Percentiles rank a stretch among this genome's conserved stretches.
Conservation (phyloP, 1,140 invertebrate genomes). For the Drosophila dunni region DNA sequence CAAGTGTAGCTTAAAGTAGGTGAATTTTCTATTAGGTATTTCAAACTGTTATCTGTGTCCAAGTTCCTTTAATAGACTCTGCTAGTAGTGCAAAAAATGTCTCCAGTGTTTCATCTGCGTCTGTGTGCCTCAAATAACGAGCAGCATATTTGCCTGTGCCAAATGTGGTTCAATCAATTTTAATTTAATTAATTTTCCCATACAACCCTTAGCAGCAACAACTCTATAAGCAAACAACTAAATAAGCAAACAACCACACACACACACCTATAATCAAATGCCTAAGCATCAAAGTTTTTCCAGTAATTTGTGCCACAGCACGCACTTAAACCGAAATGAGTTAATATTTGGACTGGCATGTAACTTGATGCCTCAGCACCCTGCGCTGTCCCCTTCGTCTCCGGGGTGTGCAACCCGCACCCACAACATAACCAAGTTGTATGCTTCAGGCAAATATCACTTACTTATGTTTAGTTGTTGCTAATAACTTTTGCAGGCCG, state of each 20-base stretch:
- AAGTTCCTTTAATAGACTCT: constrained; percentile 1
- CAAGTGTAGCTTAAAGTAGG: no score
- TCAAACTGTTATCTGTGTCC: not conserved
- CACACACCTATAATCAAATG: constrained; percentile 36
- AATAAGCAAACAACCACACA: constrained; percentile 20
- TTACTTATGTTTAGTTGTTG: constrained; percentile 78
- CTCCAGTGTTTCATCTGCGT: constrained; percentile 20
- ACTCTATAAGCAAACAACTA: constrained; percentile 30
- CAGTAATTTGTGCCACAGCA: constrained; percentile 49
- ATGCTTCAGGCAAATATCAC: constrained; percentile 69
- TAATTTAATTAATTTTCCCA: constrained; percentile 76
- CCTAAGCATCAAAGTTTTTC: constrained; percentile 63
- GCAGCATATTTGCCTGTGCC: constrained; percentile 32
- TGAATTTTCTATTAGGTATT: not conserved
- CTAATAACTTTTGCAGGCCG: constrained; percentile 71
- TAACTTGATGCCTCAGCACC: constrained; percentile 38
- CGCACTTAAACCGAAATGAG: constrained; percentile 69
- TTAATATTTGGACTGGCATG: constrained; percentile 74
- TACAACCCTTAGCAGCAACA: constrained; percentile 34
- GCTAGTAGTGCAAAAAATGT: constrained; percentile 20
- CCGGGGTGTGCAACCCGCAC: not conserved
- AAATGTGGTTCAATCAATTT: constrained; percentile 73
- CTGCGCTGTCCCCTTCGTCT: not conserved
- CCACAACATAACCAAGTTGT: constrained; percentile 38
- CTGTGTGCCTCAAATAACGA: constrained; percentile 6